Base-by-base conservation (phyloP, 2,797 vertebrate species). In the Sorex maritimensis region DNA sequence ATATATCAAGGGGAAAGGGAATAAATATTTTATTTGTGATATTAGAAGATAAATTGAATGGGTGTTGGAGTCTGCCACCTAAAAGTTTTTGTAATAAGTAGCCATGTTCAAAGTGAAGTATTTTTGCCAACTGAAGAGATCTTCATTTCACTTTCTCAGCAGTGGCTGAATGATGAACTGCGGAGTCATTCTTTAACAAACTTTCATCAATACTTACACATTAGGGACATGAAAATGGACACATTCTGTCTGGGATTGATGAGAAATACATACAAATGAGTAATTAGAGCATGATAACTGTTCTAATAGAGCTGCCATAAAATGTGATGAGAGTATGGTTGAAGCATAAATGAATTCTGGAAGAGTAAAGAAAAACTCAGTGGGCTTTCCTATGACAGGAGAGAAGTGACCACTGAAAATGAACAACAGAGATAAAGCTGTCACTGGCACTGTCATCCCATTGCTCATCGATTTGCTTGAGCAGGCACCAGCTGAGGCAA, bases 41-140 rank as follows among this genome's bases (percentile, higher is more conserved):
- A 94, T 92, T 78, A 86, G 49, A 89, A 88, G 83, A 71, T 83
- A 90, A 88, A 78, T 81, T 78, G 79, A 87, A 85, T 72, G 30
- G 34, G 10, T 86, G 46, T 77, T 38, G 82, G 41, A 82, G 28
- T 77, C 68, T 80, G 83, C 81, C 84, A 63, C 5, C 68, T 86
- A 41, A 61, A 91, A 67, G 85, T 68, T 91, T 87, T 92, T 79
- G 82, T 77, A 71, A 88, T 19, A 77, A 90, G 12, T 61, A 94
- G 61, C 93, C 81, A 55, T 85, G 19, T 26, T 55, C 30, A 63
- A 83, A 46, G 26, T 78, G 3, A 49, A 81, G 24, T 41, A 15
- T 24, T 46, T 26, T 17, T 81, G 23, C 67, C 26, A 92, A 81
- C 44, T 17, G 61, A 65, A 72, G 49, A 61, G 58, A 61, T 13